phyloP scores from a whole-genome alignment of 2,888 invertebrate species.

The Caenorhabditis imperialis region DNA sequence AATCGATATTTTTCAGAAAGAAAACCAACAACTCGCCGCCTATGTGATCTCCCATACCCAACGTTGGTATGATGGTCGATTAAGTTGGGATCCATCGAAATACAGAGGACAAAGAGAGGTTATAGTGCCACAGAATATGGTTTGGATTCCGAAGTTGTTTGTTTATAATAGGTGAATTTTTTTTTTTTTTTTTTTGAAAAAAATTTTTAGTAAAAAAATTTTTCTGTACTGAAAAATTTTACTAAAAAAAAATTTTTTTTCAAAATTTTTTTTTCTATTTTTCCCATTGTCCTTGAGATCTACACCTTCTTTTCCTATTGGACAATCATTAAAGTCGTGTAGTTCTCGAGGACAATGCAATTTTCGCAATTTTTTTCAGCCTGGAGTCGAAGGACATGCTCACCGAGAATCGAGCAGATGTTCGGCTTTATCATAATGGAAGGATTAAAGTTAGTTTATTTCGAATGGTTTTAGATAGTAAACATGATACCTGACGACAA shows the following conservation, averaged over 20 bases:
- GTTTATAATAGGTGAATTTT: constrained; percentile 66
- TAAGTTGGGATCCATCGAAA: constrained; percentile 60
- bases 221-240: no score
- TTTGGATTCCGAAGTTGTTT: constrained; percentile 75
- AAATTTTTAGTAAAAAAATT: neutral
- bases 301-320: no score
- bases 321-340: no score
- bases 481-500: no score
- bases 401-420: constrained; percentile 69
- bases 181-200: neutral
- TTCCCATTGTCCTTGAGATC: no score
- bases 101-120: constrained; percentile 64
- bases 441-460: constrained; percentile 38
- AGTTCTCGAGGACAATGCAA: no score
- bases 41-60: constrained; percentile 73
- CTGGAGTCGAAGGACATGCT: constrained; percentile 75
- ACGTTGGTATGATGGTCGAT: constrained; percentile 60
- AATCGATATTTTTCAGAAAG: constrained; percentile 56
- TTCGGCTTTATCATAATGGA: constrained; percentile 59
- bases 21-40: constrained; percentile 73
- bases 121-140: constrained; percentile 70
- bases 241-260: no score
- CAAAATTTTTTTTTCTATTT: no score
- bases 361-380: constrained; percentile 49
- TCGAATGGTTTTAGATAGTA: no score